Evolutionary conservation across 2,113 vertebrate genomes (phyloP).

Genomic region (Collichthys lucidus): DNA sequence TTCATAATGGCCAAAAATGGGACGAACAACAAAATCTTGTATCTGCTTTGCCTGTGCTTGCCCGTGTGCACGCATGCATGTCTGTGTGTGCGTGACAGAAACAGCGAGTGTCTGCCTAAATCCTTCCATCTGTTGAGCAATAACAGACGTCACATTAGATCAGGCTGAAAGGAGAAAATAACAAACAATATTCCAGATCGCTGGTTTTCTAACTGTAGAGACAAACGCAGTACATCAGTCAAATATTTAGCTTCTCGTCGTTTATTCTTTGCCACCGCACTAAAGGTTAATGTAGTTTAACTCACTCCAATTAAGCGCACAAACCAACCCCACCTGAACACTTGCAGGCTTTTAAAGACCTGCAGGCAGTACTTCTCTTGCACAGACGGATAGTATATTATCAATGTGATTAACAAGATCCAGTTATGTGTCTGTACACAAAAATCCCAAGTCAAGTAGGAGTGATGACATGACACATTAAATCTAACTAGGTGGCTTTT

Average conservation of each 20-base stretch:
- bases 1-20: slow-evolving; percentile 4
- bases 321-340: neutral
- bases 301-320: neutral
- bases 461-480: neutral
- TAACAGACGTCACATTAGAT: slow-evolving; percentile 48
- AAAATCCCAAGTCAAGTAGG: too few relatives aligned
- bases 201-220: neutral
- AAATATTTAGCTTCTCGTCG: neutral
- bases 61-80: neutral
- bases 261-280: neutral
- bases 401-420: neutral
- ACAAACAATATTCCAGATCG: slow-evolving; percentile 35
- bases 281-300: neutral
- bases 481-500: neutral
- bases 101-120: slow-evolving; percentile 23
- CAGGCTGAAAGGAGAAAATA: slow-evolving; percentile 49
- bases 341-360: neutral
- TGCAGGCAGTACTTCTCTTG: neutral
- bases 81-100: neutral
- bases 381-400: neutral
- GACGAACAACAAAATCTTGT: slow-evolving; percentile 15
- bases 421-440: neutral
- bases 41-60: slow-evolving; percentile 27
- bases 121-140: slow-evolving; percentile 64
- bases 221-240: neutral